phyloP scores from a whole-genome alignment of 2,797 vertebrate species.

The Cephalopachus bancanus region DNA sequence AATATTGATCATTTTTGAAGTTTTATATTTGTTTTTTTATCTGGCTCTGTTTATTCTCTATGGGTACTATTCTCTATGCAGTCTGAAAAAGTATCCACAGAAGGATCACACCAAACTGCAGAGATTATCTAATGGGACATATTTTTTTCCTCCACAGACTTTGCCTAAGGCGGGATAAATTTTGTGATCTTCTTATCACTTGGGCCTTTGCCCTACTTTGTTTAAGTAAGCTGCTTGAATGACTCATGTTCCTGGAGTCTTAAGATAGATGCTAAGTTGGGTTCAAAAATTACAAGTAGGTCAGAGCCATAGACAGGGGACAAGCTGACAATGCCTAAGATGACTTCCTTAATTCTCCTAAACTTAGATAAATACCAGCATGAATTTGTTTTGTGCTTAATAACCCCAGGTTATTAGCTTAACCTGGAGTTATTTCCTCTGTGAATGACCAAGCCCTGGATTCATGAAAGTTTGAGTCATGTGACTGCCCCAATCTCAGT shows the following conservation, averaged over 20 bases:
- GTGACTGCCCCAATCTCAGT: not conserved
- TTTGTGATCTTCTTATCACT: not conserved
- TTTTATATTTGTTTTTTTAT: slow-evolving; percentile 42
- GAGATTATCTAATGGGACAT: not conserved
- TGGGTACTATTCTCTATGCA: not conserved
- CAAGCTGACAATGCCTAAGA: not conserved
- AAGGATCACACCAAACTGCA: not conserved
- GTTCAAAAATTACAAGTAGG: not conserved
- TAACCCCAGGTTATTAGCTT: not conserved
- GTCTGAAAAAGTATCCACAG: not conserved
- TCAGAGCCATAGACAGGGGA: not conserved
- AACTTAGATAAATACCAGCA: not conserved
- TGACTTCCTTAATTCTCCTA: not conserved
- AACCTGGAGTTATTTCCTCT: not conserved
- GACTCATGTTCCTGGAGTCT: not conserved
- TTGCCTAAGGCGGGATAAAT: not conserved
- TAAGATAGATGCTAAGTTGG: not conserved
- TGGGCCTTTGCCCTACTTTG: not conserved
- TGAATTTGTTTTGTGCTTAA: not conserved
- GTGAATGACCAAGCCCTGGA: not conserved
- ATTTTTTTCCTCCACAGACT: not conserved
- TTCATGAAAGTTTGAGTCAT: not conserved
- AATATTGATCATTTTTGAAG: slow-evolving; percentile 10
- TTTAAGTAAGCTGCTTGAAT: not conserved
- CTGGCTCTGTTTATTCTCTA: slow-evolving; percentile 12